Conservation (phyloP, 2,797 vertebrate genomes). For the Scolopax bukidnonensis region DNA sequence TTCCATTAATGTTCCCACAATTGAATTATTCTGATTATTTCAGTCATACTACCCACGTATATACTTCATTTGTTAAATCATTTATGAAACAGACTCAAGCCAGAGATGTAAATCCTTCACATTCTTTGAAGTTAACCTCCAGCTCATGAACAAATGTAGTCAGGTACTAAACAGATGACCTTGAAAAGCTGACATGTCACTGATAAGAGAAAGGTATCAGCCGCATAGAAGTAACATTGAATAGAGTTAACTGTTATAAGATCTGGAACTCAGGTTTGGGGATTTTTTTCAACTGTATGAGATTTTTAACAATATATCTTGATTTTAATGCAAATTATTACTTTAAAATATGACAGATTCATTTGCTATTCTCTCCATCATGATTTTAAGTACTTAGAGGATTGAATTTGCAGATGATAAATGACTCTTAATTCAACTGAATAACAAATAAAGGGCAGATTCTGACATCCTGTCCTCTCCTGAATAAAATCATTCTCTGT, state of each 20-base stretch:
- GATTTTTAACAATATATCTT: background rate
- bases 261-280: background rate
- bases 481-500: background rate
- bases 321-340: background rate
- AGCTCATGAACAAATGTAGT: background rate
- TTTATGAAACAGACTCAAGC: background rate
- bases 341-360: background rate
- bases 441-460: background rate
- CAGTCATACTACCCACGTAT: background rate
- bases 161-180: background rate
- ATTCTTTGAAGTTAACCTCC: background rate
- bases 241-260: background rate
- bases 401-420: background rate
- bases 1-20: background rate
- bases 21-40: background rate
- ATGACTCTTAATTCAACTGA: background rate
- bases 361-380: slow-evolving; percentile 1
- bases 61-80: too few relatives aligned
- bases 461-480: background rate
- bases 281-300: background rate
- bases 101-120: background rate
- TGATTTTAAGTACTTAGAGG: background rate
- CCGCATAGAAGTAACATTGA: background rate
- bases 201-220: background rate
- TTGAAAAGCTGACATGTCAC: background rate